phyloP scores from a whole-genome alignment of 2,113 vertebrate genomes.

The Dendrocopos noguchii region DNA sequence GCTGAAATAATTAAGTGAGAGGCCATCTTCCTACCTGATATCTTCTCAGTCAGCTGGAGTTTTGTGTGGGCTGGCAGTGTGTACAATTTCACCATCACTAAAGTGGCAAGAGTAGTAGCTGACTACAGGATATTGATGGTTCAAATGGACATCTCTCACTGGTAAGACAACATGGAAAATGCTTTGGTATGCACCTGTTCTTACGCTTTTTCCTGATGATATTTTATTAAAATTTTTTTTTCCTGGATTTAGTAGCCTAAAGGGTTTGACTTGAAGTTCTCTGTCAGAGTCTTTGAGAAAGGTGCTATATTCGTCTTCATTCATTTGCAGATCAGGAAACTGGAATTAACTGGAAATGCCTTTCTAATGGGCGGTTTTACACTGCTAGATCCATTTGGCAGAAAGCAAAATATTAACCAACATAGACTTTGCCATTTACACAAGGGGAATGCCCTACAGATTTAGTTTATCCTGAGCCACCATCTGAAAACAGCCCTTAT shows the following conservation, averaged over 20 bases:
- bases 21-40: not conserved
- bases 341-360: not conserved
- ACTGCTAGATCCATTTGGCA: not conserved
- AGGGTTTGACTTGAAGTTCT: not conserved
- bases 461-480: not conserved
- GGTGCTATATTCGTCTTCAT: not conserved
- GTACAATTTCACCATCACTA: not conserved
- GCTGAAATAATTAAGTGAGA: not conserved
- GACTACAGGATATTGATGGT: not conserved
- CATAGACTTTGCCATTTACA: not conserved
- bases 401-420: not conserved
- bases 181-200: not conserved
- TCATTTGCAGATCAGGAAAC: not conserved
- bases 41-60: not conserved
- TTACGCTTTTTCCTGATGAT: not conserved
- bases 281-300: not conserved
- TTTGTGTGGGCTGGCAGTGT: not conserved
- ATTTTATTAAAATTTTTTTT: not conserved
- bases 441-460: not conserved
- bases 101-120: not conserved
- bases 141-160: not conserved
- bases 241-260: not conserved
- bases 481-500: not conserved
- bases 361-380: not conserved
- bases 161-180: not conserved